These are phyloP conservation scores for Calliopum simillimum DNA, from an alignment of 2,888 invertebrate genomes.

Conservation along the genomic window DNA sequence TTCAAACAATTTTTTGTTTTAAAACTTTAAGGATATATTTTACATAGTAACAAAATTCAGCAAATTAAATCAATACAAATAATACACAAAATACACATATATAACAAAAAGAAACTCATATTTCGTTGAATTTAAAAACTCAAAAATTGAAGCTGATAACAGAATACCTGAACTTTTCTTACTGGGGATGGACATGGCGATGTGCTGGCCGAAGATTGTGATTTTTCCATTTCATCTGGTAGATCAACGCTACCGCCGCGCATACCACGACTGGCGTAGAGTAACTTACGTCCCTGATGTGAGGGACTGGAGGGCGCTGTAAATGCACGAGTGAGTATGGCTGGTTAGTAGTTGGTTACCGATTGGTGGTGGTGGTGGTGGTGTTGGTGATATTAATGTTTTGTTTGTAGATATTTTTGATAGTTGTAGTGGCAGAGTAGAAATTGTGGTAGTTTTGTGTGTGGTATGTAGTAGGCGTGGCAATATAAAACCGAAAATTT, in stretches of 20 bases:
- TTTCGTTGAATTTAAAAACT: not conserved
- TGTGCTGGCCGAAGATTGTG: constrained; percentile 90
- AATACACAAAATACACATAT: not conserved
- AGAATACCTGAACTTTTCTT: constrained; percentile 69
- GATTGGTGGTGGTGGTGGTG: not conserved
- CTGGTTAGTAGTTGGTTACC: constrained; percentile 13
- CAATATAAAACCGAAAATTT: not conserved
- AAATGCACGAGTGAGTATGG: constrained; percentile 42
- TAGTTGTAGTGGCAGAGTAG: constrained; percentile 6
- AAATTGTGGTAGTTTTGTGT: not conserved
- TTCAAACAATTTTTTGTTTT: constrained; percentile 1
- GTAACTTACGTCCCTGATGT: constrained; percentile 83
- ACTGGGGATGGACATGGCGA: constrained; percentile 93
- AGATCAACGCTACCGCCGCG: constrained; percentile 95
- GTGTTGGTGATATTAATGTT: not conserved
- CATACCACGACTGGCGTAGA: constrained; percentile 81
- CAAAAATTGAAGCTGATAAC: constrained; percentile 37
- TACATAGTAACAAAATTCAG: not conserved
- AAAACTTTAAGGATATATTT: not conserved
- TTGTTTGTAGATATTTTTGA: not conserved
- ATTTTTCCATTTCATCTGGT: constrained; percentile 91
- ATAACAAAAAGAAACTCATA: not conserved
- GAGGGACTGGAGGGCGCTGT: constrained; percentile 93
- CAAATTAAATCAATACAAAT: not conserved
- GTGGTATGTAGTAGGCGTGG: not conserved